Evolutionary conservation across 2,113 vertebrate genomes (phyloP).

Genomic region (Megaceryle maxima): DNA sequence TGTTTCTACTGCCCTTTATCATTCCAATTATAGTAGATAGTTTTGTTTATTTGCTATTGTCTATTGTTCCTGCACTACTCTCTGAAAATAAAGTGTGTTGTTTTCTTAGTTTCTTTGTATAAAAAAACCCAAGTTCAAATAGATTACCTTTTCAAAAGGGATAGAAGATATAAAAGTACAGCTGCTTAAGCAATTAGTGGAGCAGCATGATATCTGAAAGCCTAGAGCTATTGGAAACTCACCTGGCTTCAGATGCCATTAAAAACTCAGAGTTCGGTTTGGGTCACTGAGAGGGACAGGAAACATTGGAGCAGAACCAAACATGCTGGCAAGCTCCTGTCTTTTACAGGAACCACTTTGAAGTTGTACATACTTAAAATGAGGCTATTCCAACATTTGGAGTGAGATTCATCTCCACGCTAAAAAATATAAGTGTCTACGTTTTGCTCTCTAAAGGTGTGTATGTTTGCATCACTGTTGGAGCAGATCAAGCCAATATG

Average conservation of each 20-base stretch:
- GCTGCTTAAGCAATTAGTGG: conserved; percentile 40
- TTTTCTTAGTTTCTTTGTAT: background rate
- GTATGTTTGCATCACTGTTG: background rate
- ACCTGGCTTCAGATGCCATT: conserved; percentile 6
- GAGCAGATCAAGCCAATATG: background rate
- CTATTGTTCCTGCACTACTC: conserved; percentile 2
- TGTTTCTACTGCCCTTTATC: background rate
- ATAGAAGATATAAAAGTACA: conserved; percentile 15
- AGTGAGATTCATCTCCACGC: background rate
- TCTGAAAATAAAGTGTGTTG: background rate
- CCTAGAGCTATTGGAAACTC: conserved; percentile 42
- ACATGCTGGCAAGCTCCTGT: background rate
- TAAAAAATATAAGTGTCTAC: background rate
- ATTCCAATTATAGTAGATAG: background rate
- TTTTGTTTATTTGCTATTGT: background rate
- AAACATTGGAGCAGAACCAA: background rate
- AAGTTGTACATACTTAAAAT: background rate
- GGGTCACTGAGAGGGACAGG: background rate
- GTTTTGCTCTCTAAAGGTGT: background rate
- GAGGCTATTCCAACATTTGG: background rate
- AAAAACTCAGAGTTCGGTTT: background rate
- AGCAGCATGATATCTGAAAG: conserved; percentile 17
- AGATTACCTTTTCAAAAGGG: background rate
- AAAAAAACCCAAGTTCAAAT: background rate
- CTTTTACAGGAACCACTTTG: background rate